Base-by-base conservation (phyloP, 2,113 vertebrate species). In the Cyanistes caeruleus region DNA sequence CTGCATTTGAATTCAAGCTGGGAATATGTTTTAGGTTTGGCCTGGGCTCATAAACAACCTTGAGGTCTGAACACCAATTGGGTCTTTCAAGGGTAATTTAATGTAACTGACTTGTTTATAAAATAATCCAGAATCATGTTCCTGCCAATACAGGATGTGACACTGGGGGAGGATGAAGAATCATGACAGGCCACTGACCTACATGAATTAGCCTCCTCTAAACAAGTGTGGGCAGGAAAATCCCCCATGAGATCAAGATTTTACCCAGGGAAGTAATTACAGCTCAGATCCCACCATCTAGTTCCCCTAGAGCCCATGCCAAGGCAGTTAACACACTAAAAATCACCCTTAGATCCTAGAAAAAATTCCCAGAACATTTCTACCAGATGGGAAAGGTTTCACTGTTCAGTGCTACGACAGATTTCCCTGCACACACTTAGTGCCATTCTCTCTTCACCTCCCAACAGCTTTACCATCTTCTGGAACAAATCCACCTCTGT, bases 61-160 rank as follows among this genome's bases (percentile, higher is more conserved):
- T 74, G 60, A 20, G 41, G 49, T 68, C 79, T 86, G 43, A 86
- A 81, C 35, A 94, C 43, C 75, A 86, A 33, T 3, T 65, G 44
- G 44, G 64, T 86, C 80, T 81, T 95, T 92, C 55, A 86, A 76
- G 39, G 52, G 48, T 49, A 93, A 41, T 63, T 93, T 92, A 64
- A 90, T 56, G 52, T 82, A 92, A 89, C 72, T 55, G 25, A 37
- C 78, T 92, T 88, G 60, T 88, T 94, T 93, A 95, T 76, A 92
- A 48, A 84, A 64, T 68, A 86, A 92, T 84, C 55, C 44, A 90
- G 69, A 92, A 81, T 51, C 59, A 11, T 60, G 52, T 90, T 83
- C 30, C 72, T 81, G 83, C 64, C 4, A 13, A 31, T 74, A 70
- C 10, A 87, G 79, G 75, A 77, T 74, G 37, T 62, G 64, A 94